Percentiles rank a stretch among this genome's conserved stretches.
These are phyloP conservation scores for Saccostrea echinata DNA, from an alignment of 1,140 invertebrate genomes.

Conservation along the genomic window DNA sequence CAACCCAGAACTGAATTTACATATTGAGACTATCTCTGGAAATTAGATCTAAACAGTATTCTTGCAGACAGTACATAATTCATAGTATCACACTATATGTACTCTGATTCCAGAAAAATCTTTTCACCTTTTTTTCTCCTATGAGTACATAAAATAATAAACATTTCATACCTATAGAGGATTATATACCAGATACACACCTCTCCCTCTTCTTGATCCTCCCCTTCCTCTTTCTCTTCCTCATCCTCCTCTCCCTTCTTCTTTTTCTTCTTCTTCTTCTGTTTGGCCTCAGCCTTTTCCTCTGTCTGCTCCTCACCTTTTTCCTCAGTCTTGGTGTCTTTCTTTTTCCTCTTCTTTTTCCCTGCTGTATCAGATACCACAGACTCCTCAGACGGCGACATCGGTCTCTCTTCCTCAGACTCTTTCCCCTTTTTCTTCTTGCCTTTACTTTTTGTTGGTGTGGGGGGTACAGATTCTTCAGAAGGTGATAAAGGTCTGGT, in stretches of 20 bases:
- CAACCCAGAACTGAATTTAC: too few relatives aligned
- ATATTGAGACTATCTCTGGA: too few relatives aligned
- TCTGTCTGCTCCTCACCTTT: constrained; percentile 51
- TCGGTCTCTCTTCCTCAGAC: constrained; percentile 50
- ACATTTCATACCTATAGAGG: too few relatives aligned
- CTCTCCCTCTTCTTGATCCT: not conserved
- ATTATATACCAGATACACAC: not conserved
- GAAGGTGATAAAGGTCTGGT: constrained; percentile 57
- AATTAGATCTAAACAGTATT: too few relatives aligned
- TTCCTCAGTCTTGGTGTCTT: constrained; percentile 5
- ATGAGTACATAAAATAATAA: too few relatives aligned
- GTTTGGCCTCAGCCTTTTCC: constrained; percentile 37
- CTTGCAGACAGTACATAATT: too few relatives aligned
- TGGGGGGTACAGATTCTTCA: constrained; percentile 43
- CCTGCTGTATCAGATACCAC: constrained; percentile 32
- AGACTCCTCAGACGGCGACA: constrained; percentile 51
- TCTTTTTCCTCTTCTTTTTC: constrained; percentile 62
- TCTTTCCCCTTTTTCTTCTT: constrained; percentile 52
- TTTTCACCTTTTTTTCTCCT: too few relatives aligned
- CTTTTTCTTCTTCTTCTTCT: constrained; percentile 62
- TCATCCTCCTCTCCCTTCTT: constrained; percentile 53
- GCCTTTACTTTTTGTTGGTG: constrained; percentile 55
- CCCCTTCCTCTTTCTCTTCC: constrained; percentile 43
- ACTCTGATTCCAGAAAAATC: too few relatives aligned
- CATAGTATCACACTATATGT: too few relatives aligned